These are phyloP conservation scores for Verasper variegatus DNA, from an alignment of 2,113 vertebrate species.

Conservation along the genomic window DNA sequence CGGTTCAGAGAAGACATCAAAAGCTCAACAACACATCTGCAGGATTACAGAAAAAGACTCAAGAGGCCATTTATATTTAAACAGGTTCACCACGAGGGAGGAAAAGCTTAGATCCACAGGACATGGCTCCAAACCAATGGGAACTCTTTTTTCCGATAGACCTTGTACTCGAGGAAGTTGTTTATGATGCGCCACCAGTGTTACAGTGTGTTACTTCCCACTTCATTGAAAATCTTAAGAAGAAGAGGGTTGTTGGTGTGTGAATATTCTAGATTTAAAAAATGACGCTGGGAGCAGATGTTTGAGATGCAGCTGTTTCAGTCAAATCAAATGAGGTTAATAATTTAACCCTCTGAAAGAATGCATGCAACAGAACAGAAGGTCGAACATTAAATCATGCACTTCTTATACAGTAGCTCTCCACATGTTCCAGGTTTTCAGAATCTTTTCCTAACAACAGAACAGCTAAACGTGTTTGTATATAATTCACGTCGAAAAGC, in stretches of 20 bases:
- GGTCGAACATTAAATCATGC: constrained; percentile 38
- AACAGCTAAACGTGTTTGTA: constrained; percentile 1
- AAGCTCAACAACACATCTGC: constrained; percentile 51
- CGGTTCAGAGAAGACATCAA: constrained; percentile 52
- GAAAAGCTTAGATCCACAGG: constrained; percentile 58
- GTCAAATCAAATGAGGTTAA: background rate
- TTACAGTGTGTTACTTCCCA: constrained; percentile 26
- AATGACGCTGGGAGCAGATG: constrained; percentile 20
- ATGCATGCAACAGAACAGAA: constrained; percentile 7
- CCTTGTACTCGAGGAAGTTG: background rate
- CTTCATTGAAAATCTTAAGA: constrained; percentile 17
- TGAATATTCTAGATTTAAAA: background rate
- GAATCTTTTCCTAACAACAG: constrained; percentile 16
- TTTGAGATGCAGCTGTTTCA: constrained; percentile 22
- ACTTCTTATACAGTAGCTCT: constrained; percentile 51
- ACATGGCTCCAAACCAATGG: constrained; percentile 36
- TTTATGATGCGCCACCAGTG: background rate
- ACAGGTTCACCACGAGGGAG: constrained; percentile 34
- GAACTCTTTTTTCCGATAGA: background rate
- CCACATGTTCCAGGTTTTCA: constrained; percentile 47
- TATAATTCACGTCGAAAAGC: constrained; percentile 25
- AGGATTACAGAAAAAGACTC: constrained; percentile 42
- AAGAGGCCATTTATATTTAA: constrained; percentile 34
- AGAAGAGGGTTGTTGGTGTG: background rate
- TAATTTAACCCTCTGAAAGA: constrained; percentile 6